These are phyloP conservation scores for Rhaphigaster nebulosa DNA, from an alignment of 2,888 invertebrate genomes.

Conservation along the genomic window DNA sequence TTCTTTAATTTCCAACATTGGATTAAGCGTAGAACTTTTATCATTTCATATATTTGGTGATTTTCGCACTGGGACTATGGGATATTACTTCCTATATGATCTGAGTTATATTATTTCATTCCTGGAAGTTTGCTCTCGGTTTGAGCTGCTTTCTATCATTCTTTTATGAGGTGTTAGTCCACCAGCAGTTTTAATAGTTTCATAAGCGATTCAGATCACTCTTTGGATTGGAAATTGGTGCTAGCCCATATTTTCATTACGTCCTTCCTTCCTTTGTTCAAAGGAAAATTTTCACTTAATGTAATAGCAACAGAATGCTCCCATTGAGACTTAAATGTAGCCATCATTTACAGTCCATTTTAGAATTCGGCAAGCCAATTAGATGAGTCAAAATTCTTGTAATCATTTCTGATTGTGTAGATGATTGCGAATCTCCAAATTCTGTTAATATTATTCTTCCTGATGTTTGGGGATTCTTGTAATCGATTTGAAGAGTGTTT, in stretches of 20 bases:
- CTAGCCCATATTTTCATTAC: neutral
- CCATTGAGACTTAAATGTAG: neutral
- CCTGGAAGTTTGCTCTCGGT: neutral
- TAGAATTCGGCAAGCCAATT: slow-evolving; percentile 30
- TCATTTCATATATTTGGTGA: neutral
- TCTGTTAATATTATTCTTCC: slow-evolving; percentile 52
- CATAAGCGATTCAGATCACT: neutral
- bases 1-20: neutral
- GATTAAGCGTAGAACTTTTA: neutral
- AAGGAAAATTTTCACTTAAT: neutral
- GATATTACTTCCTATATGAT: neutral
- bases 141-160: neutral
- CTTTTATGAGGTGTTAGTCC: neutral
- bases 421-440: slow-evolving; percentile 9
- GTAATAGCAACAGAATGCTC: neutral
- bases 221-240: neutral
- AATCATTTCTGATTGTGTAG: slow-evolving; percentile 35
- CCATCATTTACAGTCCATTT: neutral
- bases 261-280: neutral
- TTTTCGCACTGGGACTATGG: neutral
- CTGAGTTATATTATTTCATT: neutral
- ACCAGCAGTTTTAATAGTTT: neutral
- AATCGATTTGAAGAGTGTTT: slow-evolving; percentile 50
- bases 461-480: slow-evolving; percentile 31
- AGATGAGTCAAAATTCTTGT: slow-evolving; percentile 40